Base-by-base conservation (phyloP, 2,888 invertebrate species). In the Agrotis segetum region DNA sequence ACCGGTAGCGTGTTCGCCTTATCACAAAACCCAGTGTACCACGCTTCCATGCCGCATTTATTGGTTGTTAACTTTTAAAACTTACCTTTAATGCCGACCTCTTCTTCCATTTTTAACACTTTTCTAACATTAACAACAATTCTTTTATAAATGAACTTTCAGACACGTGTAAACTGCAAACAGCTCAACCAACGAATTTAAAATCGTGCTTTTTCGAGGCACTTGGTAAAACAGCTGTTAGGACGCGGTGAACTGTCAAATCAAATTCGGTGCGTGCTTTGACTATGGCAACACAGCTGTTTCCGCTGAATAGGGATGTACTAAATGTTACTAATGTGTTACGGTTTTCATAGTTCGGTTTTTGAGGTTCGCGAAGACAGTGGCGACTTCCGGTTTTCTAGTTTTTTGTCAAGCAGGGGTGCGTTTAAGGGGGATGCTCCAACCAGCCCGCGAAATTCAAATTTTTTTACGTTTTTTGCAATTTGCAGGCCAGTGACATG, bases 161-260 rank as follows among this genome's bases (percentile, higher is more conserved):
- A 73, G 90, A 91, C 95, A 95, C 95, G 95, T 95, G 95, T 85
- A 87, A 83, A 81, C 85, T 95, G 95, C 85, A 87, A 83, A 81
- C 85, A 87, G 87, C 83, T 84, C 72, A 84, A 85, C 85, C 55
- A 24, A 24, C 24, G 77, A 86, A 88, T 90, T 90, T 88, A 87
- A 92, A 92, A 90, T 88, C 84, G 87, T 87, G 88, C 83, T 89
- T 88, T 90, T 89, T 85, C 87, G 87, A 88, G 84, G 84, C 87
- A 87, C 90, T 90, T 86, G 87, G 89, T 86, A 88, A 93, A 95
- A 93, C 95, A 95, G 95, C 95, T 95, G 95, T 95, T 95, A 83
- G 89, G 94, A 95, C 93, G 94, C 95, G 90, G 70, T 83, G 90
- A 92, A 92, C 90, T 93, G 95, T 95, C 95, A 95, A 91, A 91